Conservation (phyloP, 53 echinoderm and acorn worm species). For the Echinometra lucunter region DNA sequence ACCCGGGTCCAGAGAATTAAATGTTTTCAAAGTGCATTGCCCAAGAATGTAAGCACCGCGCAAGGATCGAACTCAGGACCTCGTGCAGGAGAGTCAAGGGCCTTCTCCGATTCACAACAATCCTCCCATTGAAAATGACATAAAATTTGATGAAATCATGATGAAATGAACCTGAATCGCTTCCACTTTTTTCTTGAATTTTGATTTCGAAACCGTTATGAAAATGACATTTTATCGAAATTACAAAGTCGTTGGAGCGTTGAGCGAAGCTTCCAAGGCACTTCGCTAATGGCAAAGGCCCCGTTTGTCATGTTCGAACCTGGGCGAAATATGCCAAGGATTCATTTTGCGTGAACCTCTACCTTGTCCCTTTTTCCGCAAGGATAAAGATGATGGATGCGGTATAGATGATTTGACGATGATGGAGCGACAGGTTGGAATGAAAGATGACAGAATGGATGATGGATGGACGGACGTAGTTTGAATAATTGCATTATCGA, state of each 20-base stretch:
- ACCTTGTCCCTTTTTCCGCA: not conserved
- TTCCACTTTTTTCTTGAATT: too few relatives aligned
- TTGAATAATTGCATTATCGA: not conserved
- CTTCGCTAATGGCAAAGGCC: not conserved
- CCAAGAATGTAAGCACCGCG: too few relatives aligned
- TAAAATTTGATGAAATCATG: too few relatives aligned
- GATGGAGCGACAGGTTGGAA: not conserved
- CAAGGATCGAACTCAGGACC: too few relatives aligned
- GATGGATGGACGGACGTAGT: not conserved
- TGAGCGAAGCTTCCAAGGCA: not conserved
- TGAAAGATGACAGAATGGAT: not conserved
- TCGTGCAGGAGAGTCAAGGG: too few relatives aligned
- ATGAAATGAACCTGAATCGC: not conserved
- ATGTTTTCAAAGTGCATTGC: too few relatives aligned
- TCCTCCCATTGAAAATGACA: too few relatives aligned
- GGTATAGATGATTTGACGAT: not conserved
- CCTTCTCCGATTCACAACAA: too few relatives aligned
- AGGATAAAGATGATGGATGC: not conserved
- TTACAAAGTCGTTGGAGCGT: conserved; percentile 44
- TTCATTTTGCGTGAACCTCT: not conserved
- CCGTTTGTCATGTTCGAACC: not conserved
- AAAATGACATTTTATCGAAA: conserved; percentile 60
- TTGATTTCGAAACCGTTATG: conserved; percentile 27
- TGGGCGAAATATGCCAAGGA: not conserved
- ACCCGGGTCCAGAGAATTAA: too few relatives aligned